Percentiles rank a stretch among this genome's conserved stretches.
phyloP scores from a whole-genome alignment of 2,888 invertebrate genomes.

The Timandra comae region DNA sequence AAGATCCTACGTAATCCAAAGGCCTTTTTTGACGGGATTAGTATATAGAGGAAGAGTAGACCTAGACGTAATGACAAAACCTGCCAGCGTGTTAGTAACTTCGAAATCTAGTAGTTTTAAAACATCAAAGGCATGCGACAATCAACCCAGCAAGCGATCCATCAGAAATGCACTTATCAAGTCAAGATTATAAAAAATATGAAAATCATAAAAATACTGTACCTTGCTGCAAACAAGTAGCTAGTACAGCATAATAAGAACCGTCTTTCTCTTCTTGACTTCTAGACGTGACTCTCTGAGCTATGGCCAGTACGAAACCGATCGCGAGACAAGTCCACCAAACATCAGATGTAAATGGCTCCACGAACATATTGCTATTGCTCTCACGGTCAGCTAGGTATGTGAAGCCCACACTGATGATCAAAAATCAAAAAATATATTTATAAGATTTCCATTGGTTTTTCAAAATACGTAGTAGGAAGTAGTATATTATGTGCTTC shows the following conservation, averaged over 20 bases:
- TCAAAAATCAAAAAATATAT: neutral
- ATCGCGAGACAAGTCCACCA: conserved; percentile 47
- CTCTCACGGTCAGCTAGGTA: conserved; percentile 59
- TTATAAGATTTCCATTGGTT: neutral
- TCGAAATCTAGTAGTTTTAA: too few species aligned
- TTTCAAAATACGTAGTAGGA: too few species aligned
- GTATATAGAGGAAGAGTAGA: too few species aligned
- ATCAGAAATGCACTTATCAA: too few species aligned
- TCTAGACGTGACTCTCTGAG: conserved; percentile 42
- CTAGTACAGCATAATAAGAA: conserved; percentile 47
- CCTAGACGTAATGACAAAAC: too few species aligned
- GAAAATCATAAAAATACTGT: too few species aligned
- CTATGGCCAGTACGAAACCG: conserved; percentile 36
- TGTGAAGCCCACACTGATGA: conserved; percentile 52
- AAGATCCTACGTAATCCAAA: too few species aligned
- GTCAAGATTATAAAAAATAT: too few species aligned
- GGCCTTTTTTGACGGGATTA: too few species aligned
- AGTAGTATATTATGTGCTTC: neutral
- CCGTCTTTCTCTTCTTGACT: conserved; percentile 43
- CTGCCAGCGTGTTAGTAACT: too few species aligned
- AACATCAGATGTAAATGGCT: conserved; percentile 48
- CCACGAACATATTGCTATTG: conserved; percentile 58
- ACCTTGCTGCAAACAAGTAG: conserved; percentile 64
- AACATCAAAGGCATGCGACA: too few species aligned
- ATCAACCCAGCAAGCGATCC: too few species aligned